A percentile compares a stretch with the other conserved stretches of the same genome.
Conservation (phyloP, 2,113 vertebrate species). For the Channa argus region DNA sequence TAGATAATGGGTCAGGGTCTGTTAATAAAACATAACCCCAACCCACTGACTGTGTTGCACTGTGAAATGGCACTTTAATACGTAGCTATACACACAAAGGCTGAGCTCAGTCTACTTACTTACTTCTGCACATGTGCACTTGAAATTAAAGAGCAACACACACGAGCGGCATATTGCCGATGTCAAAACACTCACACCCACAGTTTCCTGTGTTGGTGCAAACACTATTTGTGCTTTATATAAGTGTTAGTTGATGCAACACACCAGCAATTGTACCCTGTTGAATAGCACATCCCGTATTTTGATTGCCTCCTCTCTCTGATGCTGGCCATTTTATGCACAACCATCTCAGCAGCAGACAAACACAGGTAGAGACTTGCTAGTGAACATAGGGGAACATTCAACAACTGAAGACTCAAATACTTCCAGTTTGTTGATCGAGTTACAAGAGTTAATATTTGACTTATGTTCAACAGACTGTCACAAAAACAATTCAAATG, state of each 20-base stretch:
- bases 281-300: neutral
- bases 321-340: too few species aligned
- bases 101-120: neutral
- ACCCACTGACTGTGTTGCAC: too few species aligned
- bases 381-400: too few species aligned
- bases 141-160: neutral
- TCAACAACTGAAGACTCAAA: too few species aligned
- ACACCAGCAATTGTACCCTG: neutral
- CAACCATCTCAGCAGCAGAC: too few species aligned
- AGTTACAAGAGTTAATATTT: too few species aligned
- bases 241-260: neutral
- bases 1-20: neutral
- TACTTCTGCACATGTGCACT: neutral
- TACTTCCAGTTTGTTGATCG: too few species aligned
- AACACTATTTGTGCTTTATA: neutral
- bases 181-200: neutral
- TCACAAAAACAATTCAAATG: too few species aligned
- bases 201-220: neutral
- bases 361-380: too few species aligned
- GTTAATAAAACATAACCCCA: neutral
- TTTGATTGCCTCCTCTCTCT: neutral
- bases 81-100: neutral
- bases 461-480: too few species aligned
- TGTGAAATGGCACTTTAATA: neutral
- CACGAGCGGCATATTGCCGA: neutral